A percentile compares a stretch with the other conserved stretches of the same genome.
Conservation (phyloP, 2,113 vertebrate genomes). For the Notothenia coriiceps region DNA sequence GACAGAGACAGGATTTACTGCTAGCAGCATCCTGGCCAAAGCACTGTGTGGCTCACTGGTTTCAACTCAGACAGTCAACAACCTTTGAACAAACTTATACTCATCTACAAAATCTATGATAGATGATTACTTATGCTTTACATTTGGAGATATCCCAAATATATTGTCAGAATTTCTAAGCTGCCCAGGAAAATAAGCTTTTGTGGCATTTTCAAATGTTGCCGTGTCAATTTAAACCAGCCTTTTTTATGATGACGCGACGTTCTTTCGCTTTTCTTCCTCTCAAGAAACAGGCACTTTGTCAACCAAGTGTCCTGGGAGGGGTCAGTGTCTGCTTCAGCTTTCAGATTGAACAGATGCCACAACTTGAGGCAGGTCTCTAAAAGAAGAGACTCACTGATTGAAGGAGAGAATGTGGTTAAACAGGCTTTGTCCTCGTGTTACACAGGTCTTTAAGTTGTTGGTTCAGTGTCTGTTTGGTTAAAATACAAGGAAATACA, state of each 20-base stretch:
- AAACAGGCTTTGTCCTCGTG: not conserved
- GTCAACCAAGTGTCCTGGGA: conserved; percentile 37
- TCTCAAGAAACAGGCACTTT: conserved; percentile 21
- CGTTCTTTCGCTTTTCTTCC: not conserved
- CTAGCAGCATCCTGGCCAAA: conserved; percentile 28
- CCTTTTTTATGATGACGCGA: too few relatives aligned
- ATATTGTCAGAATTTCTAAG: not conserved
- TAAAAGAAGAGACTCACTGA: not conserved
- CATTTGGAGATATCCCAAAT: not conserved
- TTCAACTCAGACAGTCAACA: not conserved
- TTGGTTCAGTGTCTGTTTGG: not conserved
- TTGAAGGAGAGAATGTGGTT: not conserved
- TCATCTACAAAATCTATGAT: too few relatives aligned
- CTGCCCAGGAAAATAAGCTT: not conserved
- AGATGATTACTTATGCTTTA: not conserved
- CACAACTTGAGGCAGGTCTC: conserved; percentile 4
- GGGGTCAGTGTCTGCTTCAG: conserved; percentile 29
- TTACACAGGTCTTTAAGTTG: not conserved
- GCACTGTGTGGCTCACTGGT: not conserved
- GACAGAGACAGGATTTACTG: conserved; percentile 16
- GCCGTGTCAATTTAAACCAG: not conserved
- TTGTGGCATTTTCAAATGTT: not conserved
- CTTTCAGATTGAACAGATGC: conserved; percentile 37
- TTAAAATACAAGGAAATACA: not conserved
- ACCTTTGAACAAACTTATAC: too few relatives aligned